Evolutionary conservation across 2,113 vertebrate species (phyloP), one percentile per base, ranked within the genome.

Genomic region (Axis porcinus): DNA sequence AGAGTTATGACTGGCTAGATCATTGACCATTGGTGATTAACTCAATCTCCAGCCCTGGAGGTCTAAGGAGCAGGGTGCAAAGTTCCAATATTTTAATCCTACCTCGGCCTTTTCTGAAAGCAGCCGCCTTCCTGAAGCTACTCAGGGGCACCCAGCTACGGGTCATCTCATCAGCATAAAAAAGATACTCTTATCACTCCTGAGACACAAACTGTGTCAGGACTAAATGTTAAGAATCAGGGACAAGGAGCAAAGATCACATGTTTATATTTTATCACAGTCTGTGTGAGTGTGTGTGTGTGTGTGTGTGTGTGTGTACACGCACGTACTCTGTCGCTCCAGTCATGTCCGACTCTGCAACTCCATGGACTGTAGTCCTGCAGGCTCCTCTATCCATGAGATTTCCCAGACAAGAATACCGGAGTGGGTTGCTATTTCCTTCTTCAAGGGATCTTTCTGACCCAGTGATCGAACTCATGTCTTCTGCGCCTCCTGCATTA

Each of bases 331-430:
- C n/a, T 11, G 36, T 40, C 6, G 4, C 36, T 74, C 36, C 70
- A 74, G 11, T 74, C 1, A 0, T 74, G 21, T 43, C 70, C 0
- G 0, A 74, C 70, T 40, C 23, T 43, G 70, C 23, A 43, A 27
- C 21, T 6, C 36, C 70, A 25, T 27, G 70, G 12, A 74, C 70
- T 43, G 70, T 43, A 76, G 11, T 40, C 70, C 23, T 25, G 11
- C 70, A 76, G 36, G 23, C 70, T 76, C 70, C 23, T 14, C 12
- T 43, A 3, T 43, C 36, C 23, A 43, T 76, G 36, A 14, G 36
- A 76, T 76, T 76, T 76, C 36, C 36, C 6, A 0, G 70, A 76
- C 70, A 43, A 76, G 21, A 43, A 43, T 25, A 43, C 36, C 13
- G 12, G 23, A 43, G 36, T 43, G 36, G 11, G 70, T 43, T 74